These are phyloP conservation scores for Episyrphus balteatus DNA, from an alignment of 1,140 invertebrate genomes.

Conservation along the genomic window DNA sequence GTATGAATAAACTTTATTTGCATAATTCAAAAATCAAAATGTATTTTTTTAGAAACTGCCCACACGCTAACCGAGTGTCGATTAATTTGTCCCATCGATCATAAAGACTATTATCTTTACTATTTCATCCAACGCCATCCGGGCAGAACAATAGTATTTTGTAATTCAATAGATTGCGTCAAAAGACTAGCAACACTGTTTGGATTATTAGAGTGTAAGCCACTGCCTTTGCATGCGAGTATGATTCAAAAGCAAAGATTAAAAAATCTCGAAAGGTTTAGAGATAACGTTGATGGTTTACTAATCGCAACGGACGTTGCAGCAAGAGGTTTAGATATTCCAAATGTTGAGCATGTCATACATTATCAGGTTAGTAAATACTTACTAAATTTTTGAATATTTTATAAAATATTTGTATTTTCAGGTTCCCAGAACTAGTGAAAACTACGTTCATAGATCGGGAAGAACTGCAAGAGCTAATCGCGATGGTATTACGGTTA, in stretches of 20 bases:
- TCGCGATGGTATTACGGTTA: conserved; percentile 79
- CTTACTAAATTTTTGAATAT: background rate
- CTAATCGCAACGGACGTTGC: conserved; percentile 97
- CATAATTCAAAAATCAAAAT: background rate
- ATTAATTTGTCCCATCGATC: conserved; percentile 61
- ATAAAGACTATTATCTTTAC: conserved; percentile 89
- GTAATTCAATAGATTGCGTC: conserved; percentile 92
- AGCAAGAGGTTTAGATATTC: conserved; percentile 92
- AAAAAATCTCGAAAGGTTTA: conserved; percentile 90
- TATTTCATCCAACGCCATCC: conserved; percentile 78
- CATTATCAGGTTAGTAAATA: conserved; percentile 71
- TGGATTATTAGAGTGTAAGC: conserved; percentile 60
- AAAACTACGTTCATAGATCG: conserved; percentile 93
- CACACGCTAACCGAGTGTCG: conserved; percentile 71
- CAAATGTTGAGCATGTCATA: conserved; percentile 86
- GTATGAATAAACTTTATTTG: conserved; percentile 6
- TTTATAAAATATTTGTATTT: background rate
- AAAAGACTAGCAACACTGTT: conserved; percentile 74
- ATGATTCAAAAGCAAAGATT: conserved; percentile 92
- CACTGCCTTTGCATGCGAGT: conserved; percentile 81
- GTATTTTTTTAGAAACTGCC: conserved; percentile 55
- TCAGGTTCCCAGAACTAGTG: conserved; percentile 76
- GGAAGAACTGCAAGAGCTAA: conserved; percentile 87
- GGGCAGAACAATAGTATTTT: conserved; percentile 91
- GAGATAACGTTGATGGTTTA: conserved; percentile 58